A percentile compares a stretch with the other conserved stretches of the same genome.
phyloP scores from a whole-genome alignment of 1,140 invertebrate species.

The Halictus rubicundus region DNA sequence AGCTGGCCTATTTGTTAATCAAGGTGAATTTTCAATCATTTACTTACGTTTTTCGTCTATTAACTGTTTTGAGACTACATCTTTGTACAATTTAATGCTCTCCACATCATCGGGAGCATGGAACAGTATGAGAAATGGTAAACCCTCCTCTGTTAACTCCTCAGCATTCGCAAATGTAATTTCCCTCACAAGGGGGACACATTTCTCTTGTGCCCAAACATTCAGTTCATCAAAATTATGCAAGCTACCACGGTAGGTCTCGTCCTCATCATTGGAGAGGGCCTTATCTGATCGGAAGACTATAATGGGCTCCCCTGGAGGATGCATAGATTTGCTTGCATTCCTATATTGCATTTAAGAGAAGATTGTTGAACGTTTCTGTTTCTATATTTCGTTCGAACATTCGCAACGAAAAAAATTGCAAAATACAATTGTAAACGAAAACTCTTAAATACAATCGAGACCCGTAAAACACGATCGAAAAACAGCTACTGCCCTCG shows the following conservation, averaged over 20 bases:
- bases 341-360: conserved; percentile 71
- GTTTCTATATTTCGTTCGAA: neutral
- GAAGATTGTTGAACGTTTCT: neutral
- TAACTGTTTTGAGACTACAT: conserved; percentile 89
- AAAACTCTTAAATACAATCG: neutral
- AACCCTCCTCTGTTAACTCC: conserved; percentile 98
- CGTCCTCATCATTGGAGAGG: conserved; percentile 89
- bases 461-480: too few species aligned
- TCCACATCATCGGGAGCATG: conserved; percentile 93
- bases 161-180: conserved; percentile 99
- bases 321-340: conserved; percentile 89
- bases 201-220: conserved; percentile 94
- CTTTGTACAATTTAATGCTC: conserved; percentile 92
- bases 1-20: too few species aligned
- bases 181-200: conserved; percentile 93
- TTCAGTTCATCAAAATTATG: conserved; percentile 89
- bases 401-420: neutral
- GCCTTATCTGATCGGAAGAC: conserved; percentile 91
- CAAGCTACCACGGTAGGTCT: conserved; percentile 88
- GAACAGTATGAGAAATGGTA: conserved; percentile 99
- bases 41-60: conserved; percentile 94
- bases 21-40: too few species aligned
- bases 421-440: neutral
- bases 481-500: too few species aligned
- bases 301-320: conserved; percentile 88